Conservation (phyloP, 37 sponge, comb jelly and placozoan species). For the Ephydatia muelleri region DNA sequence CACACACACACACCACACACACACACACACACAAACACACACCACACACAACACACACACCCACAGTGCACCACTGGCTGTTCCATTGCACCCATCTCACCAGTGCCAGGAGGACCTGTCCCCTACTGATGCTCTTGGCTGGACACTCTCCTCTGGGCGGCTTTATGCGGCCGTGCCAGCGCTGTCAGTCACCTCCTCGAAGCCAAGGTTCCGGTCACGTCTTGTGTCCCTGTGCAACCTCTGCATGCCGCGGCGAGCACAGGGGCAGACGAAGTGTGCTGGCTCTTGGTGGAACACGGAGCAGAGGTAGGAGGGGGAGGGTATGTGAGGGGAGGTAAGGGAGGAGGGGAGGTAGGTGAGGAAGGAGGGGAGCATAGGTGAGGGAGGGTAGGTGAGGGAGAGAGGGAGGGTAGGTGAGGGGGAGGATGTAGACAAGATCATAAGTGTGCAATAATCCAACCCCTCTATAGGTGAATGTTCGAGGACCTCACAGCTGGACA, state of each 20-base stretch:
- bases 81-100: background rate
- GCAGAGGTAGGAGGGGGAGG: constrained; percentile 15
- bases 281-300: constrained; percentile 31
- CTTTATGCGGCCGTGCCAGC: constrained; percentile 52
- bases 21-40: no score
- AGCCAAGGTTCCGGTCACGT: background rate
- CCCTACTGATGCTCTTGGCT: constrained; percentile 15
- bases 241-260: constrained; percentile 67
- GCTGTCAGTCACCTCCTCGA: constrained; percentile 18
- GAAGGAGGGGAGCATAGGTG: background rate
- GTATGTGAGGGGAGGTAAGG: background rate
- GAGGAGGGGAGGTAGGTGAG: background rate
- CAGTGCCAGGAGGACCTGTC: background rate
- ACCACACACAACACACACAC: no score
- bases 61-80: background rate
- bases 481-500: constrained; percentile 18
- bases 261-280: constrained; percentile 45
- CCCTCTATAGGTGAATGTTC: background rate
- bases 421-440: background rate
- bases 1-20: no score
- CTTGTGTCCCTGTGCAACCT: background rate
- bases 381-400: background rate
- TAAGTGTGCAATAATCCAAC: background rate
- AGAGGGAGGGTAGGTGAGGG: background rate
- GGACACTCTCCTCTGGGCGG: constrained; percentile 75